phyloP scores from a whole-genome alignment of 2,113 vertebrate genomes.

The Xenopus laevis region DNA sequence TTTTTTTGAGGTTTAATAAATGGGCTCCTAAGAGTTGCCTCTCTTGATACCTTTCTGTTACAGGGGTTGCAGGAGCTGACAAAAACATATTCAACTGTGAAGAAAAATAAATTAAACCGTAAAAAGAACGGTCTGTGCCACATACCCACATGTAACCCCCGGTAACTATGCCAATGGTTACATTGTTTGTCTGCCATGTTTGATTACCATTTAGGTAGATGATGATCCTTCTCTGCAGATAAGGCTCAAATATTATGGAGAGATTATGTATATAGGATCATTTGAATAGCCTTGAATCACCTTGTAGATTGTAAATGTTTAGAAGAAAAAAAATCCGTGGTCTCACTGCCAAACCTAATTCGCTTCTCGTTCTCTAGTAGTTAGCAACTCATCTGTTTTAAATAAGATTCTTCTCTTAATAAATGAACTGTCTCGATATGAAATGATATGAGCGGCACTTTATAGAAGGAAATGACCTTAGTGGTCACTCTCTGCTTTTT shows the following conservation, averaged over 20 bases:
- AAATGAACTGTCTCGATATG: neutral
- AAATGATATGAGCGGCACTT: neutral
- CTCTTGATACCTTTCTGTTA: no score
- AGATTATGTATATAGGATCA: constrained; percentile 14
- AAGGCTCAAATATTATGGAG: neutral
- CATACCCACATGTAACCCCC: no score
- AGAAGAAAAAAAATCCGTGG: neutral
- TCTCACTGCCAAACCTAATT: neutral
- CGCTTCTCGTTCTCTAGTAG: neutral
- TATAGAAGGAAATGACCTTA: neutral
- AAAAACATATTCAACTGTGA: no score
- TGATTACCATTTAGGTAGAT: no score
- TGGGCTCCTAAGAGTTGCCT: no score
- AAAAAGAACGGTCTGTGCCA: no score
- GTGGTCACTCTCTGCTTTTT: neutral
- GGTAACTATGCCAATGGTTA: no score
- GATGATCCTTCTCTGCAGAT: no score
- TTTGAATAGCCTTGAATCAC: neutral
- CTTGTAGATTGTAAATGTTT: neutral
- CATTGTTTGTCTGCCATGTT: no score
- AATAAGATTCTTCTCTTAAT: neutral
- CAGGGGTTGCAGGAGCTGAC: no score
- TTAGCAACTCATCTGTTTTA: neutral
- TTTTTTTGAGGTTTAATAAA: no score
- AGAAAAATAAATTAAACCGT: no score